Evolutionary conservation across 2,888 invertebrate species (phyloP).

Genomic region (Lottia gigantea): DNA sequence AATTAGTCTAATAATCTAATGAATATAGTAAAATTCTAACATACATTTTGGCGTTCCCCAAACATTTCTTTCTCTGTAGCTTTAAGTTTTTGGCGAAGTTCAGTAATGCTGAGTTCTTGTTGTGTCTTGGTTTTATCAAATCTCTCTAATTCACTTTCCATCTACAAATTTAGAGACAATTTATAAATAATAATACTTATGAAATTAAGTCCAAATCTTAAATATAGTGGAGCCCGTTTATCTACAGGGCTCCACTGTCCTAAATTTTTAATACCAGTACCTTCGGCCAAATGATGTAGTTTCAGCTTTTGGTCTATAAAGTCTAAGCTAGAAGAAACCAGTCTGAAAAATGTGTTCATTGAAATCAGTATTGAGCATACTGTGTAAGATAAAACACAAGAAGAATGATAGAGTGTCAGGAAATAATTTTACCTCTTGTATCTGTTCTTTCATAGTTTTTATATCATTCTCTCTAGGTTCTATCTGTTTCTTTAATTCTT

Average conservation of each 20-base stretch:
- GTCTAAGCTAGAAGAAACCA: too few species aligned
- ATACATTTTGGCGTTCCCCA: constrained; percentile 72
- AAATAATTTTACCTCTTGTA: constrained; percentile 68
- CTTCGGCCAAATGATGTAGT: too few species aligned
- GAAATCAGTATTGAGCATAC: too few species aligned
- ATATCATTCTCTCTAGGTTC: constrained; percentile 88
- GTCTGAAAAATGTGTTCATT: too few species aligned
- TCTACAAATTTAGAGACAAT: constrained; percentile 63
- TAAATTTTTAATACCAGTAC: too few species aligned
- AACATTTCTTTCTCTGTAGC: constrained; percentile 80
- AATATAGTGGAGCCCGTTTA: too few species aligned
- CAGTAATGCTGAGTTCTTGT: constrained; percentile 80
- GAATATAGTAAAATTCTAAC: constrained; percentile 6
- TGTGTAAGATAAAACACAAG: too few species aligned
- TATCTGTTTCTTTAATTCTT: constrained; percentile 86
- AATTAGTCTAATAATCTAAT: background rate
- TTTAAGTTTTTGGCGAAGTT: constrained; percentile 81
- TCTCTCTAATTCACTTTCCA: constrained; percentile 85
- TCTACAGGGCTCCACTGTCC: too few species aligned
- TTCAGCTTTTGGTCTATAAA: too few species aligned
- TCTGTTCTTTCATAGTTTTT: constrained; percentile 83
- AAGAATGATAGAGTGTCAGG: too few species aligned
- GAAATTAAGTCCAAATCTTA: too few species aligned
- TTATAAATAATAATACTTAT: background rate
- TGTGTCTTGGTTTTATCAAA: constrained; percentile 80